Evolutionary conservation across 2,113 vertebrate species (phyloP).

Genomic region (Ciconia stormi): DNA sequence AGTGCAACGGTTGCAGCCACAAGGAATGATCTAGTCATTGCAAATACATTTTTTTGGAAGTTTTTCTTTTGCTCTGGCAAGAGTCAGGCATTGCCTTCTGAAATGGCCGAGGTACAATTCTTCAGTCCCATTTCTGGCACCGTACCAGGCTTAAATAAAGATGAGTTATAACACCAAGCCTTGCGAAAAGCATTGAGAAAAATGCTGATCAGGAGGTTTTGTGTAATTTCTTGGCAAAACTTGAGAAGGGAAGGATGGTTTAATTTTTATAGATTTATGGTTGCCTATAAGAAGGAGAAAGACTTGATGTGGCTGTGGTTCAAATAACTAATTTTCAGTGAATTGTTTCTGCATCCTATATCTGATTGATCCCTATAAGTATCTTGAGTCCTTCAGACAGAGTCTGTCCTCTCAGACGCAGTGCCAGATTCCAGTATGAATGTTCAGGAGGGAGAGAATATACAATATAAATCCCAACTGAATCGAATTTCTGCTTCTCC

Average conservation of each 20-base stretch:
- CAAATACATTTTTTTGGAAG: neutral
- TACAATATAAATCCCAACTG: conserved; percentile 37
- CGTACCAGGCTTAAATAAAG: conserved; percentile 2
- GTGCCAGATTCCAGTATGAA: neutral
- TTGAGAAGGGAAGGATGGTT: neutral
- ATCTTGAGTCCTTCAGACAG: neutral
- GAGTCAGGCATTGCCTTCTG: neutral
- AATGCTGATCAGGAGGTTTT: conserved; percentile 36
- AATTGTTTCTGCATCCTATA: neutral
- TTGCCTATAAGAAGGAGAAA: neutral
- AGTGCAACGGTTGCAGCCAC: neutral
- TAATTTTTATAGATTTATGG: conserved; percentile 30
- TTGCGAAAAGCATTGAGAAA: neutral
- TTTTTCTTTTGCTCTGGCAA: neutral
- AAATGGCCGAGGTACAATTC: neutral
- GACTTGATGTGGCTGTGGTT: conserved; percentile 1
- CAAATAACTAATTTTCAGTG: conserved; percentile 23
- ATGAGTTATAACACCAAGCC: conserved; percentile 1
- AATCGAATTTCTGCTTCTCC: conserved; percentile 57
- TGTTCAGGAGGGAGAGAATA: conserved; percentile 32
- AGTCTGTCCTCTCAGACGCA: neutral
- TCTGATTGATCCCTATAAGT: neutral
- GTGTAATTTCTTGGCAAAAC: conserved; percentile 34
- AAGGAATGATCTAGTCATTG: neutral
- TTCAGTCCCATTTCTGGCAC: neutral